phyloP scores from a whole-genome alignment of 2,113 vertebrate species.

The Ictidomys tridecemlineatus region DNA sequence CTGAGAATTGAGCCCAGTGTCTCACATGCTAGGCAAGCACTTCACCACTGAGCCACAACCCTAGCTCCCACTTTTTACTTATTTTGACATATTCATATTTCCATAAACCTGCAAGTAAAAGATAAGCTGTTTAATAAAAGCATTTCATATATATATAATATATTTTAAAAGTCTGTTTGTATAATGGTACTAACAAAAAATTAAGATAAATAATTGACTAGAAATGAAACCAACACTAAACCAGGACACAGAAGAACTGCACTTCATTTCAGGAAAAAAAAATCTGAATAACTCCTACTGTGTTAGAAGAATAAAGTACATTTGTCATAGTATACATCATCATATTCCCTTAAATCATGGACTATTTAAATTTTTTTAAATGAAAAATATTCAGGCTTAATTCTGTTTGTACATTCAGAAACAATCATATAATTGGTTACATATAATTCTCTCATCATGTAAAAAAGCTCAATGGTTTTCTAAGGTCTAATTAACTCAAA shows the following conservation, averaged over 20 bases:
- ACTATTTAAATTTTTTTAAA: constrained; percentile 66
- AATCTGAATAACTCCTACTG: constrained; percentile 71
- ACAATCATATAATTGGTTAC: constrained; percentile 68
- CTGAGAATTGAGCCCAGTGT: not conserved
- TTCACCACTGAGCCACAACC: no score
- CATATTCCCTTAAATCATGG: constrained; percentile 64
- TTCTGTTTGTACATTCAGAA: constrained; percentile 75
- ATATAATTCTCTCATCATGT: constrained; percentile 77
- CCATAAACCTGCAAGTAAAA: constrained; percentile 81
- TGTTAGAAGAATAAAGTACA: constrained; percentile 79
- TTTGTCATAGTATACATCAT: constrained; percentile 78
- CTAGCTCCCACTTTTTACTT: constrained; percentile 60
- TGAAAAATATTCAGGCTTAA: constrained; percentile 72
- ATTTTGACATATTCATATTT: constrained; percentile 65
- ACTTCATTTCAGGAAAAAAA: constrained; percentile 73
- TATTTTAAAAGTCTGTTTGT: constrained; percentile 85
- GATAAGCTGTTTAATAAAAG: constrained; percentile 83
- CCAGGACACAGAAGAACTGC: constrained; percentile 76
- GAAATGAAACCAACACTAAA: constrained; percentile 84
- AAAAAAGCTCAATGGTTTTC: constrained; percentile 70
- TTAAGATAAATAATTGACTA: constrained; percentile 80
- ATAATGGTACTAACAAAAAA: constrained; percentile 84
- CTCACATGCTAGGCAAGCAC: no score
- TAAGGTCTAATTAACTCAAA: constrained; percentile 66
- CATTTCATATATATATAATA: constrained; percentile 85